Conservation (phyloP, 1,140 invertebrate genomes). For the Drosophila ercepeae region DNA sequence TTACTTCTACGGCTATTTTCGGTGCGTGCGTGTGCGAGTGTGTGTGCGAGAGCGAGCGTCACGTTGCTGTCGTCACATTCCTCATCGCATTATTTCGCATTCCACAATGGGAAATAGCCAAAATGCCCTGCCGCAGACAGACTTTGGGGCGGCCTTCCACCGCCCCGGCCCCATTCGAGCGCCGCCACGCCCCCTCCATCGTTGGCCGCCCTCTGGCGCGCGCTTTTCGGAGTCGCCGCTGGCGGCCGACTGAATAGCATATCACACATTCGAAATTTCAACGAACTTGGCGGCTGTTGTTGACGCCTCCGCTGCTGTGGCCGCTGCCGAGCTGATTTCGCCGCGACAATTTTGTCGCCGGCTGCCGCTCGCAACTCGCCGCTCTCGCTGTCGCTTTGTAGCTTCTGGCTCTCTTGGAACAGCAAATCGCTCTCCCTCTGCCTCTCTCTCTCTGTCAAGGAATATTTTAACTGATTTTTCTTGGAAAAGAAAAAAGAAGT, state of each 20-base stretch:
- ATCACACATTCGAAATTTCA: constrained; percentile 76
- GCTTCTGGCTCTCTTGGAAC: constrained; percentile 27
- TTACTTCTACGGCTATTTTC: constrained; percentile 38
- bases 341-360: constrained; percentile 4
- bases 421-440: constrained; percentile 7
- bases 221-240: constrained; percentile 69
- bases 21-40: constrained; percentile 27
- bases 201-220: constrained; percentile 51
- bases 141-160: background rate
- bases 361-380: background rate
- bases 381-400: constrained; percentile 44
- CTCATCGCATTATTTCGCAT: constrained; percentile 61
- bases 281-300: constrained; percentile 58
- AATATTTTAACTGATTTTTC: constrained; percentile 38
- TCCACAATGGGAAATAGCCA: constrained; percentile 48
- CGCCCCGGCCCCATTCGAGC: background rate
- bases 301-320: constrained; percentile 19
- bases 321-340: constrained; percentile 27
- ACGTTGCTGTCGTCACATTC: constrained; percentile 43
- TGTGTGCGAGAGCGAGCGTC: constrained; percentile 10
- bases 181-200: constrained; percentile 31
- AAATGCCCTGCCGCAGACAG: constrained; percentile 8
- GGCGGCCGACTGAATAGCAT: constrained; percentile 73
- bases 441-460: background rate
- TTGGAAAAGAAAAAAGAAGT: constrained; percentile 38